Evolutionary conservation across 92 coral and sea anemone species (phyloP), one percentile per base, ranked within the genome.

Genomic region (Porites lobata): DNA sequence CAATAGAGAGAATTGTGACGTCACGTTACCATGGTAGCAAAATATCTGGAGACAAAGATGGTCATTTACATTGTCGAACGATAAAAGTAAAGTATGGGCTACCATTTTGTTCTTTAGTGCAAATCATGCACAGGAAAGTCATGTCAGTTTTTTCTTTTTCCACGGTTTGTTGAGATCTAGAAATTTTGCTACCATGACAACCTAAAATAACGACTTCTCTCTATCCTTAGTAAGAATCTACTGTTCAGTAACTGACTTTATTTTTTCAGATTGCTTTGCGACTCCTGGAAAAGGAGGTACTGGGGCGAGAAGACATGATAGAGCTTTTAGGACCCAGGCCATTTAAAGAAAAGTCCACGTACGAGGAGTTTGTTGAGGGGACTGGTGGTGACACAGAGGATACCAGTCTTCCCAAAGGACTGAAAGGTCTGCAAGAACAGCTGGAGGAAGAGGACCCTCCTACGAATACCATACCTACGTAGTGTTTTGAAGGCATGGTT

Each of bases 351-450:
- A 96, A 91, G 81, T 96, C 99, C 43, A 98, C 99, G 1, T 98
- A 98, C 73, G 99, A 98, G 81, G 99, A 98, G 73, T 98, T 98
- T 77, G 99, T 98, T 3, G 99, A 92, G 68, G 99, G 99, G 18
- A 98, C 99, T 79, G 99, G 99, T n/a, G 88, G 98, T 50, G 98
- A 98, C 78, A 80, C 89, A 6, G 99, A 98, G 76, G 98, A 98
- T 84, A 98, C 99, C 3, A 89, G 94, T 78, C 91, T 98, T 75
- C 99, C 99, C 43, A 95, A 98, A 85, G 99, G 99, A 8, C 86
- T 98, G 1, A 94, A 98, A 78, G 99, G 98, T 50, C 79, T 98
- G 59, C 86, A 95, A 72, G 96, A 94, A 58, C 77, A 85, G 26
- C 85, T 87, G 43, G 87, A 90, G 61, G 93, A 93, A 62, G 84